Percentiles rank a stretch among this genome's conserved stretches.
Evolutionary conservation across 2,888 invertebrate genomes (phyloP).

Genomic region (Trachelus troglodyta): DNA sequence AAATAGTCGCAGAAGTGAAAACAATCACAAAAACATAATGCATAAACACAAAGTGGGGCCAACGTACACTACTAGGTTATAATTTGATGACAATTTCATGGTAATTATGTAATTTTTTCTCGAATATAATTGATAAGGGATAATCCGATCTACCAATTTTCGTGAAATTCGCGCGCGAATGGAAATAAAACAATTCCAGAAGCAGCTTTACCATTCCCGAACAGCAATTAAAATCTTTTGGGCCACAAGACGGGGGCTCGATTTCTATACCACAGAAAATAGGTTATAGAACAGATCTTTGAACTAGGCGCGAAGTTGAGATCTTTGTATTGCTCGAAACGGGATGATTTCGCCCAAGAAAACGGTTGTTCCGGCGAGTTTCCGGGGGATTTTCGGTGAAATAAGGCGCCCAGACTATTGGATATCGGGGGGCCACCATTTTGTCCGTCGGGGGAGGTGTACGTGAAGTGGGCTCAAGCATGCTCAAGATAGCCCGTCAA

Average conservation of each 20-base stretch:
- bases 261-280: conserved; percentile 45
- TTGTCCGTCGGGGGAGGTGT: conserved; percentile 67
- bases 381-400: conserved; percentile 45
- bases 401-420: conserved; percentile 56
- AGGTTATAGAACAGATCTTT: conserved; percentile 51
- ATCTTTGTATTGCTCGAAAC: conserved; percentile 27
- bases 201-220: conserved; percentile 42
- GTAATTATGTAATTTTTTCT: conserved; percentile 6
- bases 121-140: neutral
- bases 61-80: conserved; percentile 52
- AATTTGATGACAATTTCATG: conserved; percentile 41
- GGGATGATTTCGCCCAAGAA: conserved; percentile 23
- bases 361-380: conserved; percentile 27
- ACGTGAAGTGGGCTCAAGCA: conserved; percentile 64
- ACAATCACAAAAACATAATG: conserved; percentile 45
- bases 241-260: conserved; percentile 46
- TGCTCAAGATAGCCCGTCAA: conserved; percentile 61
- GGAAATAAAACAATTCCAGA: conserved; percentile 25
- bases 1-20: conserved; percentile 28
- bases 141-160: neutral
- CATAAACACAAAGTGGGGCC: conserved; percentile 53
- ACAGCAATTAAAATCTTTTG: conserved; percentile 54
- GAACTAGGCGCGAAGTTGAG: conserved; percentile 10
- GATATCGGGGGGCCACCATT: conserved; percentile 66
- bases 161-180: conserved; percentile 5